These are phyloP conservation scores for Cossypha heuglini DNA, from an alignment of 2,797 vertebrate species.

Conservation along the genomic window DNA sequence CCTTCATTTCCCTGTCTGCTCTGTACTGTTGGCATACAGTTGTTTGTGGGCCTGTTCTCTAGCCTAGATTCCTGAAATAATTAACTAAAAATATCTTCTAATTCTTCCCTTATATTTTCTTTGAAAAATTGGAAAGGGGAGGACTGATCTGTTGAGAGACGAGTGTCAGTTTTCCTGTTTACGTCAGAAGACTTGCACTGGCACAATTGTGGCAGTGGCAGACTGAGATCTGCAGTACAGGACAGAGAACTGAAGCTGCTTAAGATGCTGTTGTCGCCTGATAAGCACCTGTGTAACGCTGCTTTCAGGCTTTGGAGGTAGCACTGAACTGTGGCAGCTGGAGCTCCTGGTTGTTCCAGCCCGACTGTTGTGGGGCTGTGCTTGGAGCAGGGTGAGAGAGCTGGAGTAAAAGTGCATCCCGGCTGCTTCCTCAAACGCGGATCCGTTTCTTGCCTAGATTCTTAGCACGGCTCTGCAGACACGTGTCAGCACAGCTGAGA, in stretches of 20 bases:
- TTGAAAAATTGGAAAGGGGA: background rate
- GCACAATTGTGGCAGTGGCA: background rate
- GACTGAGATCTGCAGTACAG: background rate
- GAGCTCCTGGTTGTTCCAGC: background rate
- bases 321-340: background rate
- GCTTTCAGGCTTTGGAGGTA: background rate
- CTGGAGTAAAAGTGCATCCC: background rate
- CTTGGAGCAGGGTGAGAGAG: background rate
- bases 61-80: background rate
- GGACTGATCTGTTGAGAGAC: background rate
- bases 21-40: background rate
- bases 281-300: background rate
- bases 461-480: background rate
- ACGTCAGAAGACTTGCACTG: background rate
- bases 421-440: fast-evolving
- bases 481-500: background rate
- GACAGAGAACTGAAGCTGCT: background rate
- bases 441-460: background rate
- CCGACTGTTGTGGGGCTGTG: background rate
- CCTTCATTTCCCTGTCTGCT: background rate
- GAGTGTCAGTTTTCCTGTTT: background rate
- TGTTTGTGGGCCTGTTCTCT: background rate
- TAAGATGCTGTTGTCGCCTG: background rate
- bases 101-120: background rate
- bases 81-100: background rate